These are phyloP conservation scores for Apoderus coryli DNA, from an alignment of 2,888 invertebrate species.

Conservation along the genomic window DNA sequence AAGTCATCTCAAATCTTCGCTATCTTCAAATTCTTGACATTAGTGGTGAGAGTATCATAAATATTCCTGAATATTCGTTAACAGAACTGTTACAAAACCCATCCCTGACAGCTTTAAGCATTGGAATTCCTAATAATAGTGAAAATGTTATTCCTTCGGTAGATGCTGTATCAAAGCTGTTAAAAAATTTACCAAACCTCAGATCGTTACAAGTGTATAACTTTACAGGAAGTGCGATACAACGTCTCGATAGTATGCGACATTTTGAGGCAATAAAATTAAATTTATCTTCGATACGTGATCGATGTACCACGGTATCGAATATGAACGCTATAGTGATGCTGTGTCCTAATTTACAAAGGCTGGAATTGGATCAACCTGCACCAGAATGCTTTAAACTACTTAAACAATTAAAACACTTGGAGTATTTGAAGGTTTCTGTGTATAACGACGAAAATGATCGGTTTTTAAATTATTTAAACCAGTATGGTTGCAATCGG, in stretches of 20 bases:
- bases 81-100: conserved; percentile 8
- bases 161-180: conserved; percentile 5
- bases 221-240: too few species aligned
- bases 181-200: conserved; percentile 12
- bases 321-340: conserved; percentile 11
- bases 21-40: conserved; percentile 45
- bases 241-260: too few species aligned
- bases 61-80: too few species aligned
- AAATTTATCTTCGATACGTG: too few species aligned
- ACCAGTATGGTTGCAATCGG: too few species aligned
- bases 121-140: conserved; percentile 4
- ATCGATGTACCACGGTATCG: too few species aligned
- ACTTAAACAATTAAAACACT: conserved; percentile 7
- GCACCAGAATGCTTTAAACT: conserved; percentile 5
- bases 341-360: conserved; percentile 12
- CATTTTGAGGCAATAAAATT: too few species aligned
- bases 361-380: conserved; percentile 10
- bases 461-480: too few species aligned
- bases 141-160: background rate
- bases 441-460: too few species aligned
- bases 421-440: conserved; percentile 12
- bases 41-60: conserved; percentile 44
- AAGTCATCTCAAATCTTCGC: conserved; percentile 39
- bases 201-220: too few species aligned
- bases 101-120: conserved; percentile 9